Conservation (phyloP, 92 coral and sea anemone species). For the Pocillopora meandrina region DNA sequence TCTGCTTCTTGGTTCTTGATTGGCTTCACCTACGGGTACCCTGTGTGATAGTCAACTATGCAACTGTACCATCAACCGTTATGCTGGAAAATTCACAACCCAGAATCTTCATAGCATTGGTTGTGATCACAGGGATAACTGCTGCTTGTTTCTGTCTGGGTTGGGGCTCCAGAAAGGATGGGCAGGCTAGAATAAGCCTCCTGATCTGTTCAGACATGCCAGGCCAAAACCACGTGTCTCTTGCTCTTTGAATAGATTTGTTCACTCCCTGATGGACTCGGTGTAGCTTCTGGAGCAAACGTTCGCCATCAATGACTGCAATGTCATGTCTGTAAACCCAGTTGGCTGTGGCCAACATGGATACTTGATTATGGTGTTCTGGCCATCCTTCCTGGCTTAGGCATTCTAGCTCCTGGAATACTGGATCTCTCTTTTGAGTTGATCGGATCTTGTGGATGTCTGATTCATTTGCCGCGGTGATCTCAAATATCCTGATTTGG, state of each 20-base stretch:
- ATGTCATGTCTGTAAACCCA: no score
- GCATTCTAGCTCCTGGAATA: conserved; percentile 70
- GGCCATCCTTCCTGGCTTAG: conserved; percentile 75
- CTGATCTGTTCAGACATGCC: conserved; percentile 67
- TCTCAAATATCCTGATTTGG: no score
- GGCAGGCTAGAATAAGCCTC: conserved; percentile 70
- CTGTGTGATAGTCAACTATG: conserved; percentile 67
- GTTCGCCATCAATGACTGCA: conserved; percentile 51
- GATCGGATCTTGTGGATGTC: conserved; percentile 66
- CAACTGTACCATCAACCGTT: conserved; percentile 68
- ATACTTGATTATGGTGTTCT: conserved; percentile 65
- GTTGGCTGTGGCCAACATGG: conserved; percentile 50
- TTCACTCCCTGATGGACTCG: conserved; percentile 6
- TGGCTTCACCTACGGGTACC: no score
- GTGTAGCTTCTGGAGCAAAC: conserved; percentile 72
- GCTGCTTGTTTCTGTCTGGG: conserved; percentile 74
- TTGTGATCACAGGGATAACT: conserved; percentile 18
- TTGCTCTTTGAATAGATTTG: conserved; percentile 70
- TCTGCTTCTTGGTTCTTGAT: no score
- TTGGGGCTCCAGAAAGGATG: conserved; percentile 77
- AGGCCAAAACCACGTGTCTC: conserved; percentile 76
- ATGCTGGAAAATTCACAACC: conserved; percentile 76
- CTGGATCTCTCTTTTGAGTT: conserved; percentile 73
- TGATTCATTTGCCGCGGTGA: no score
- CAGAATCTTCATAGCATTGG: conserved; percentile 69